Evolutionary conservation across 2,888 invertebrate genomes (phyloP), one percentile per base, ranked within the genome.

Genomic region (Prostheceraeus crozeri): DNA sequence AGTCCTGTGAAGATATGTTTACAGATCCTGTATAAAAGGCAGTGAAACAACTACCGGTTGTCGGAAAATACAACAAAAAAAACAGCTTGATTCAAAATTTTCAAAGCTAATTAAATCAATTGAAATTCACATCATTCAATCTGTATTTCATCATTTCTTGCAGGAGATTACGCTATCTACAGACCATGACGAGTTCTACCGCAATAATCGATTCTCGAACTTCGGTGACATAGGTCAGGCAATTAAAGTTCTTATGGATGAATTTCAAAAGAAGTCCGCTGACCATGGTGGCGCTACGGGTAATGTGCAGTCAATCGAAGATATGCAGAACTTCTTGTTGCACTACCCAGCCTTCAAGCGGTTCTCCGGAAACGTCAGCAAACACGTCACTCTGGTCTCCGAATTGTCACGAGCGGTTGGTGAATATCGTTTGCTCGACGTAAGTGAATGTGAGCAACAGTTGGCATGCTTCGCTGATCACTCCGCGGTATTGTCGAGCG

Each of bases 191-290:
- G 87, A 91, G 64, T 99, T 99, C 78, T 99, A 94, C 76, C 85
- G 87, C 14, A 77, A 87, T 84, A 96, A 94, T 76, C 82, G 91
- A 74, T 91, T 89, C 74, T 81, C 86, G 11, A 98, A 98, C 78
- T 99, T 93, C 79, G 98, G 98, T 35, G 96, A 98, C 80, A 94
- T 99, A 70, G 96, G 94, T 0, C 86, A 88, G 70, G 93, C 89
- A 45, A 94, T 98, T 67, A 94, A 96, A 77, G 83, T 85, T 21
- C 79, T 98, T 58, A 96, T 99, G 87, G 94, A 96, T 62, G 90
- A 94, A 71, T 98, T 94, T 77, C 93, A 94, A 77, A 84, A 83
- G 68, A 90, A 91, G 76, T 87, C 94, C 74, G 88, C 87, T 69
- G 62, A 59, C 40, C 90, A 94, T 69, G 86, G 91, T 74, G n/a